phyloP scores from a whole-genome alignment of 2,113 vertebrate genomes.

The Hyperoodon ampullatus region DNA sequence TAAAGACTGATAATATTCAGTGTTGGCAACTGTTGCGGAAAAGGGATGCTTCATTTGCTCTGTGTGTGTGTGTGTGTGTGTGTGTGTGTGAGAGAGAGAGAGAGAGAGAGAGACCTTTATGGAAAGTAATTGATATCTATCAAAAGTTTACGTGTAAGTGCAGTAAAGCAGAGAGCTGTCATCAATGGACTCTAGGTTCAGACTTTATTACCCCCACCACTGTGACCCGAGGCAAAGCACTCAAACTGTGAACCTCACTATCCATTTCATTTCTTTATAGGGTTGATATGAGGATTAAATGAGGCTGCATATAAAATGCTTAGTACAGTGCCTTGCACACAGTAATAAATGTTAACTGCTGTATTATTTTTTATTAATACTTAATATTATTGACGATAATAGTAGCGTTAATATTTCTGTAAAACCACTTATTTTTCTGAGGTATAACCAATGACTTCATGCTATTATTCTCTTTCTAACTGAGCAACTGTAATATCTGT shows the following conservation, averaged over 20 bases:
- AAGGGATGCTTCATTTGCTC: background rate
- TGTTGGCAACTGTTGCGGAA: background rate
- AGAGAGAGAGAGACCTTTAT: background rate
- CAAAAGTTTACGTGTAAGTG: background rate
- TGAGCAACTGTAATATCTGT: background rate
- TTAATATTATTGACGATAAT: background rate
- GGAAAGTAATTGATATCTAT: background rate
- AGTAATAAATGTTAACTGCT: background rate
- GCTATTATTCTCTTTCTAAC: background rate
- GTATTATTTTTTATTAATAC: background rate
- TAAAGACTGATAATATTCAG: background rate
- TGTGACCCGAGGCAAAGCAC: background rate
- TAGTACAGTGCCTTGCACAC: background rate
- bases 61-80: background rate
- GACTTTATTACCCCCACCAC: background rate
- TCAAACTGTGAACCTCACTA: background rate
- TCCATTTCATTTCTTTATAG: background rate
- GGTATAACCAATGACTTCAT: background rate
- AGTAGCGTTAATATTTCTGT: background rate
- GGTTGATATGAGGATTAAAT: background rate
- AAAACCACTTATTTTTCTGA: constrained; percentile 10
- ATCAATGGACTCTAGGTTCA: background rate
- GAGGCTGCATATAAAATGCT: constrained; percentile 15
- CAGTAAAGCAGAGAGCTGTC: background rate
- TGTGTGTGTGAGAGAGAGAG: background rate